Conservation (phyloP, 1,140 invertebrate species). For the Drosophila obscura region DNA sequence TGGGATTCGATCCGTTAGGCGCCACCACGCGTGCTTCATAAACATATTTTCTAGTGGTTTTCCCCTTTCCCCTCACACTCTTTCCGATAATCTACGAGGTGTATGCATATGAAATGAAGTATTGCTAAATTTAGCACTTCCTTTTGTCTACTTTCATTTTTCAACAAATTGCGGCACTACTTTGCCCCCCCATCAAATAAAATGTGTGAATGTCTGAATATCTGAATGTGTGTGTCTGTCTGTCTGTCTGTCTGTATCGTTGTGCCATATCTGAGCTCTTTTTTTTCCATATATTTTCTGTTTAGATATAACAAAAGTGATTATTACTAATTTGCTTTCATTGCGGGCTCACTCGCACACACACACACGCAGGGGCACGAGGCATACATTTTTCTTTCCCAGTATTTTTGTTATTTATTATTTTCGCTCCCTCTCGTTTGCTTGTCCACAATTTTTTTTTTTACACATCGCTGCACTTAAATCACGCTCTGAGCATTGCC, state of each 20-base stretch:
- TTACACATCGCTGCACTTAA: slow-evolving; percentile 75
- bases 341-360: slow-evolving; percentile 47
- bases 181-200: not conserved
- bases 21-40: slow-evolving; percentile 1
- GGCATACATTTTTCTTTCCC: slow-evolving; percentile 34
- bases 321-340: slow-evolving; percentile 79
- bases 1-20: not conserved
- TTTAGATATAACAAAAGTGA: slow-evolving; percentile 76
- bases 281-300: slow-evolving; percentile 58
- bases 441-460: slow-evolving; percentile 59
- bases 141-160: slow-evolving; percentile 79
- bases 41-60: not conserved
- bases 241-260: slow-evolving; percentile 11
- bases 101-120: slow-evolving; percentile 23
- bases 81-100: too few species aligned
- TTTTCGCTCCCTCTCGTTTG: slow-evolving; percentile 39
- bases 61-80: too few species aligned
- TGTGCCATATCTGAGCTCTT: slow-evolving; percentile 41
- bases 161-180: slow-evolving; percentile 35
- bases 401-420: slow-evolving; percentile 53
- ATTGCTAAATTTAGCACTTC: slow-evolving; percentile 75
- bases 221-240: not conserved
- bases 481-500: slow-evolving; percentile 61
- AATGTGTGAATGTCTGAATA: slow-evolving; percentile 1
- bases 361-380: slow-evolving; percentile 11